These are phyloP conservation scores for Rhagonycha lutea DNA, from an alignment of 2,888 invertebrate genomes.

Conservation along the genomic window DNA sequence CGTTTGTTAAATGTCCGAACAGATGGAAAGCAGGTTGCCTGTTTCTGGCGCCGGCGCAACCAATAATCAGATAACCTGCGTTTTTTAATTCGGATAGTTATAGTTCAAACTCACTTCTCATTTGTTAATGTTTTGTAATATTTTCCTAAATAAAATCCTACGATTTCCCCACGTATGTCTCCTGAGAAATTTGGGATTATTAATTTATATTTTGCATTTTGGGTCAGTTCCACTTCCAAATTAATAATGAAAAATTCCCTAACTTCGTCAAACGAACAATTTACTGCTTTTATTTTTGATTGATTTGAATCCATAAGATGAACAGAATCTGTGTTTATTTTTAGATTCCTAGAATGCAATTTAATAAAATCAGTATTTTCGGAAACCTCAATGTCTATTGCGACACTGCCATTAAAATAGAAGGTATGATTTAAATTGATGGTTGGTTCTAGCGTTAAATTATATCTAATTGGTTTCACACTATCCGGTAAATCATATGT, in stretches of 20 bases:
- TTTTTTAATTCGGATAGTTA: too few species aligned
- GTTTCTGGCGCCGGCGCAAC: too few species aligned
- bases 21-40: not conserved
- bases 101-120: conserved; percentile 2
- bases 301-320: not conserved
- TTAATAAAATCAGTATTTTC: conserved; percentile 12
- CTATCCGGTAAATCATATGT: conserved; percentile 21
- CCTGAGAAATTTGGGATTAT: conserved; percentile 33
- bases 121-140: conserved; percentile 44
- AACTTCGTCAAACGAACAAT: not conserved
- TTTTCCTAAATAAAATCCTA: conserved; percentile 57
- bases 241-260: conserved; percentile 15
- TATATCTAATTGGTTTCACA: conserved; percentile 11
- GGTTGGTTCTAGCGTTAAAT: conserved; percentile 17
- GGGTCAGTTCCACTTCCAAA: not conserved
- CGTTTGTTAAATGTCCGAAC: not conserved
- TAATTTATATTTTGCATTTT: not conserved
- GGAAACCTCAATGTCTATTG: conserved; percentile 7
- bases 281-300: not conserved
- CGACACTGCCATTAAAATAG: conserved; percentile 20
- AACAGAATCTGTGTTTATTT: not conserved
- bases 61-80: too few species aligned
- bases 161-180: conserved; percentile 45
- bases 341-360: conserved; percentile 12
- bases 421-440: conserved; percentile 2